phyloP scores from a whole-genome alignment of 2,888 invertebrate species.

The Onthophagus sagittarius region DNA sequence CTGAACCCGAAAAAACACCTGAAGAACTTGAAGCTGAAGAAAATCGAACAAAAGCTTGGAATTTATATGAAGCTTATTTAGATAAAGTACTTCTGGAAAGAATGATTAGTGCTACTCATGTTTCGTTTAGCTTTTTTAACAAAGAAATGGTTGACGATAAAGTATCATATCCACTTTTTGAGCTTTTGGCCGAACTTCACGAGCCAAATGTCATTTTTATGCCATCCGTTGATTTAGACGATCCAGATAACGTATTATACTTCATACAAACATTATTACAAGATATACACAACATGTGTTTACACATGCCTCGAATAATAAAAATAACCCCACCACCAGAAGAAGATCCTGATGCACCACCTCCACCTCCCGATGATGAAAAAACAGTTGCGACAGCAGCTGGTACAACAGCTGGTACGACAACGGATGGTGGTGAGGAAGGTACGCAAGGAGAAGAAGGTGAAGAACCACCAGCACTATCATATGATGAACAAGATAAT shows the following conservation, averaged over 20 bases:
- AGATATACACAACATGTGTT: slow-evolving; percentile 73
- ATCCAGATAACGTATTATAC: slow-evolving; percentile 63
- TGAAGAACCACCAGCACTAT: neutral
- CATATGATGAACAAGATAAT: slow-evolving; percentile 17
- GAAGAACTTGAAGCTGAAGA: slow-evolving; percentile 24
- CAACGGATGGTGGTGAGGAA: too few relatives aligned
- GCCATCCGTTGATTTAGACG: slow-evolving; percentile 67
- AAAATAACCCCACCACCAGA: neutral
- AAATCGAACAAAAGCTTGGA: slow-evolving; percentile 64
- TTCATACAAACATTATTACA: slow-evolving; percentile 67
- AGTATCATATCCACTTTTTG: slow-evolving; percentile 67
- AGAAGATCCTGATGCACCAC: slow-evolving; percentile 17
- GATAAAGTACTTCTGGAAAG: slow-evolving; percentile 60
- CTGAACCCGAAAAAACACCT: slow-evolving; percentile 32
- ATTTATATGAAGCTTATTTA: slow-evolving; percentile 61
- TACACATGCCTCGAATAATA: slow-evolving; percentile 65
- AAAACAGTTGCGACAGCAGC: neutral
- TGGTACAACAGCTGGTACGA: neutral
- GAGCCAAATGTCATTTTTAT: slow-evolving; percentile 70
- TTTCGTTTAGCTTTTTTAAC: slow-evolving; percentile 51
- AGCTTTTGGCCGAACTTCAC: slow-evolving; percentile 69
- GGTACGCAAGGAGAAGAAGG: neutral
- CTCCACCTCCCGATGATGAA: neutral
- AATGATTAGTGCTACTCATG: slow-evolving; percentile 48
- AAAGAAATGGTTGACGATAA: slow-evolving; percentile 58